These are phyloP conservation scores for Leptinotarsa rubiginosa DNA, from an alignment of 2,888 invertebrate species.

Conservation along the genomic window DNA sequence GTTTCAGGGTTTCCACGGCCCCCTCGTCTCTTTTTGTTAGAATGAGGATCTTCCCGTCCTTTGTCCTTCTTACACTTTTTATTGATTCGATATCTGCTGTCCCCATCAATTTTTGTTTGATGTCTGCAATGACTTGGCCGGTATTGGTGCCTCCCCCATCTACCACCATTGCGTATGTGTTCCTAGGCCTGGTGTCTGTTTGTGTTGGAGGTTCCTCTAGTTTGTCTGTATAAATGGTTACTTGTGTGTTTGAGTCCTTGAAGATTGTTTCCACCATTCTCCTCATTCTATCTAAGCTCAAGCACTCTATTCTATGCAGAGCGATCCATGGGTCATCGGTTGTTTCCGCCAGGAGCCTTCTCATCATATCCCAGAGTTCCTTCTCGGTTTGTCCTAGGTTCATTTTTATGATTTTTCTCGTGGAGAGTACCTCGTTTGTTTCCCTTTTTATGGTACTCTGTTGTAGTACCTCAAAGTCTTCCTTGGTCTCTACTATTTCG, in stretches of 20 bases:
- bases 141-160: slow-evolving; percentile 1
- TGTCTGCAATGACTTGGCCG: not conserved
- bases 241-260: slow-evolving; percentile 13
- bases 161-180: not conserved
- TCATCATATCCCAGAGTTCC: slow-evolving; percentile 27
- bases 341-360: slow-evolving; percentile 26
- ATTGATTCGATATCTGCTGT: not conserved
- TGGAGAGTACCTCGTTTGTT: slow-evolving; percentile 6
- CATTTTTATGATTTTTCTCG: slow-evolving; percentile 30
- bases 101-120: not conserved
- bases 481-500: slow-evolving; percentile 20
- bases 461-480: slow-evolving; percentile 27
- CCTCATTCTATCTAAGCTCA: slow-evolving; percentile 19
- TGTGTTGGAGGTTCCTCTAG: not conserved
- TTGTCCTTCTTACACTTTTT: not conserved
- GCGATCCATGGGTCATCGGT: slow-evolving; percentile 27
- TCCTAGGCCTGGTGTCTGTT: not conserved
- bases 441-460: slow-evolving; percentile 25
- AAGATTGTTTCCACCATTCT: slow-evolving; percentile 32
- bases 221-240: not conserved
- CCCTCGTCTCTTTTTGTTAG: not conserved
- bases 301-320: slow-evolving; percentile 24
- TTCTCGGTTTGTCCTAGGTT: slow-evolving; percentile 8
- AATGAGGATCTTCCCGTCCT: not conserved
- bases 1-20: not conserved